Percentiles rank a stretch among this genome's conserved stretches.
These are phyloP conservation scores for Geopemphigus sp. DNA, from an alignment of 1,140 invertebrate genomes.

Conservation along the genomic window DNA sequence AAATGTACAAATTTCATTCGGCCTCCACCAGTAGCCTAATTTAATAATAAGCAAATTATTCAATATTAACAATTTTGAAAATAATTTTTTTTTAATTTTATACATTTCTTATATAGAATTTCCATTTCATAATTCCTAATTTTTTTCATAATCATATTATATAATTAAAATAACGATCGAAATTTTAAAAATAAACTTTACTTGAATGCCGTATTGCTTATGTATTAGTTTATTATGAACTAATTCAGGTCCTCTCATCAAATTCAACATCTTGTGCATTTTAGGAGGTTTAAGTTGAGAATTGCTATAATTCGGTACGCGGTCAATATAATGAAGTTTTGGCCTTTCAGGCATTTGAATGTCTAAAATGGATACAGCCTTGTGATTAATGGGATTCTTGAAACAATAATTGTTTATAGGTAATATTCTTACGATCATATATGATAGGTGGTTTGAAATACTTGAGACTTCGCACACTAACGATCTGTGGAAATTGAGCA, in stretches of 20 bases:
- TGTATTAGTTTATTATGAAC: slow-evolving; percentile 81
- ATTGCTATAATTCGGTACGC: slow-evolving; percentile 67
- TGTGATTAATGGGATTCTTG: background rate
- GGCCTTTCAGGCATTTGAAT: slow-evolving; percentile 68
- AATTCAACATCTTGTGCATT: slow-evolving; percentile 75
- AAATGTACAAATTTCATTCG: slow-evolving; percentile 76
- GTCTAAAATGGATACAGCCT: slow-evolving; percentile 51
- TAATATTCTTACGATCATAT: slow-evolving; percentile 49
- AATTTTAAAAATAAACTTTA: slow-evolving; percentile 57
- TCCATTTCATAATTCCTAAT: no score
- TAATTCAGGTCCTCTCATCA: slow-evolving; percentile 85
- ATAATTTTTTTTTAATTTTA: no score
- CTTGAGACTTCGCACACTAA: slow-evolving; percentile 44
- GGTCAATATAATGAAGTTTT: slow-evolving; percentile 68
- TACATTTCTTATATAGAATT: no score
- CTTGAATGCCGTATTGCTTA: slow-evolving; percentile 87
- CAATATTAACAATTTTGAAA: no score
- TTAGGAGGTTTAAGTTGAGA: slow-evolving; percentile 69
- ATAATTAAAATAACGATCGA: no score
- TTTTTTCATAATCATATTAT: no score
- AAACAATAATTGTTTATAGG: background rate
- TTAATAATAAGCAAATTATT: background rate
- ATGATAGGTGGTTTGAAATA: slow-evolving; percentile 47
- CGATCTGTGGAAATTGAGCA: background rate
- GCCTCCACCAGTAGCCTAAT: slow-evolving; percentile 78